Conservation (phyloP, 2,113 vertebrate genomes). For the Antennarius striatus region DNA sequence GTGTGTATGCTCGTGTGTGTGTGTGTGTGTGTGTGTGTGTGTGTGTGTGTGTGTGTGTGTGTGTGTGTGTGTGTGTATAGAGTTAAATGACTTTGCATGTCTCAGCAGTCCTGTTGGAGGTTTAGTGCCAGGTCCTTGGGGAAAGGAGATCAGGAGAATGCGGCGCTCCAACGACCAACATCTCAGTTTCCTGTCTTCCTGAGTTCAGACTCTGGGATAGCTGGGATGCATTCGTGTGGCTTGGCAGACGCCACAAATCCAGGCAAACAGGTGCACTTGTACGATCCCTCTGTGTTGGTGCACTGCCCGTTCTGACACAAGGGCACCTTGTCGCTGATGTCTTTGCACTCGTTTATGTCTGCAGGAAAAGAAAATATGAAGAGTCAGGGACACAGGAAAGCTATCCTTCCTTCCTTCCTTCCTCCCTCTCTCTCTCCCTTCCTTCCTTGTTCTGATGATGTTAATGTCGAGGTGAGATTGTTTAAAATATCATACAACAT, state of each 20-base stretch:
- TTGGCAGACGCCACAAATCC: constrained; percentile 83
- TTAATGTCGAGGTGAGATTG: neutral
- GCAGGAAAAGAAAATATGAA: constrained; percentile 34
- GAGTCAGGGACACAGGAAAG: constrained; percentile 14
- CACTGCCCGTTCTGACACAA: constrained; percentile 87
- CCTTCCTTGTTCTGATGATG: neutral
- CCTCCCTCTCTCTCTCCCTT: neutral
- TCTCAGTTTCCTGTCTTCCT: constrained; percentile 64
- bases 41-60: constrained; percentile 22
- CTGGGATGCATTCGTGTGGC: constrained; percentile 85
- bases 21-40: constrained; percentile 10
- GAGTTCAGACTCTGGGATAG: constrained; percentile 60
- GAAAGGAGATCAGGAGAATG: constrained; percentile 34
- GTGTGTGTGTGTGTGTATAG: constrained; percentile 13
- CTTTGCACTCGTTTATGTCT: constrained; percentile 95
- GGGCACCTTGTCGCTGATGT: constrained; percentile 83
- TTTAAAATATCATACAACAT: neutral
- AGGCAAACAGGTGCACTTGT: constrained; percentile 86
- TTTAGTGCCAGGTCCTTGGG: constrained; percentile 60
- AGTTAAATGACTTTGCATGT: constrained; percentile 52
- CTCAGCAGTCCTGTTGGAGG: constrained; percentile 66
- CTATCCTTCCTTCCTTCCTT: too few species aligned
- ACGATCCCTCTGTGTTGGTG: constrained; percentile 91
- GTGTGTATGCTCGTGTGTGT: constrained; percentile 22
- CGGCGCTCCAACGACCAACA: constrained; percentile 23